A percentile compares a stretch with the other conserved stretches of the same genome.
Conservation (phyloP, 92 coral and sea anemone genomes). For the Galaxea fascicularis region DNA sequence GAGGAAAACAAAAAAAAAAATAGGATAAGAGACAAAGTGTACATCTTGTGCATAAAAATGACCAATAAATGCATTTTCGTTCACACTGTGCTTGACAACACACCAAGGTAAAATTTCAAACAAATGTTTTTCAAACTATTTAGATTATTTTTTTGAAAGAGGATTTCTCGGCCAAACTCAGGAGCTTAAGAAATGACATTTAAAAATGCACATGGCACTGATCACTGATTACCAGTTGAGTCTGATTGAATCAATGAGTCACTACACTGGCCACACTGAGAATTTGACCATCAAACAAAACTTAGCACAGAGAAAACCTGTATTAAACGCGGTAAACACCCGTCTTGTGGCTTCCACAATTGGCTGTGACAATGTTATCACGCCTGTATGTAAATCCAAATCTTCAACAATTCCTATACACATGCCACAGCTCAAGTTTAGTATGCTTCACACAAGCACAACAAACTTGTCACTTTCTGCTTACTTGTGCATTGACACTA, state of each 20-base stretch:
- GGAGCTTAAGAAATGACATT: background rate
- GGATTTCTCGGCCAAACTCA: constrained; percentile 51
- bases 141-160: constrained; percentile 6
- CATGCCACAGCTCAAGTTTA: too few relatives aligned
- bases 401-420: too few relatives aligned
- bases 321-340: too few relatives aligned
- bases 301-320: too few relatives aligned
- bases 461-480: too few relatives aligned
- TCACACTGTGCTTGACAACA: constrained; percentile 13
- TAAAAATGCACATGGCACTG: background rate
- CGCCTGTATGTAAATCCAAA: too few relatives aligned
- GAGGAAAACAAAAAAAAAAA: too few relatives aligned
- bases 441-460: too few relatives aligned
- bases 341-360: too few relatives aligned
- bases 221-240: background rate
- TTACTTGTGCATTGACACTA: too few relatives aligned
- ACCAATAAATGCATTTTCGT: background rate
- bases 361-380: too few relatives aligned
- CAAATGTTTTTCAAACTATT: background rate
- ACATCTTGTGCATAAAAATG: background rate
- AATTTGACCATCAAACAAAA: background rate
- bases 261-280: background rate
- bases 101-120: background rate
- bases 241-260: background rate
- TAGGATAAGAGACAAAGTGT: background rate